Evolutionary conservation across 2,113 vertebrate genomes (phyloP).

Genomic region (Rhea americana): DNA sequence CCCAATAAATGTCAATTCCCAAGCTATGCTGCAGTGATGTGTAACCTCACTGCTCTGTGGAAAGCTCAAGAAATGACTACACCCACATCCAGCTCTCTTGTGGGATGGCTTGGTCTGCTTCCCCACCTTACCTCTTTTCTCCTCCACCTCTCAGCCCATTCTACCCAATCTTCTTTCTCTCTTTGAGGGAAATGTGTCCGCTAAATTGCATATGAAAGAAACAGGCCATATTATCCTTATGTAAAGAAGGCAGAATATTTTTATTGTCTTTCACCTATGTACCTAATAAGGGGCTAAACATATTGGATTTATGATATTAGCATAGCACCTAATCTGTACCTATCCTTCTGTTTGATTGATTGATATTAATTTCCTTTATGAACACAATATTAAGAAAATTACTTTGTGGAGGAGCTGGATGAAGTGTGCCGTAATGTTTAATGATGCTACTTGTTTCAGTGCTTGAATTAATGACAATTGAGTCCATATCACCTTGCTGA

Average conservation of each 20-base stretch:
- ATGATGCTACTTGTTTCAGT: constrained; percentile 19
- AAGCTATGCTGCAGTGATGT: neutral
- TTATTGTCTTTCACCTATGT: neutral
- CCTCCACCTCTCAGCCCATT: neutral
- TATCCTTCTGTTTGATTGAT: neutral
- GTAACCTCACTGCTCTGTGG: neutral
- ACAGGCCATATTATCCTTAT: neutral
- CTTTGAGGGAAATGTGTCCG: neutral
- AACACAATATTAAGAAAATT: constrained; percentile 41
- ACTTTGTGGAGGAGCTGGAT: constrained; percentile 11
- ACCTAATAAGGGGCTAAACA: neutral
- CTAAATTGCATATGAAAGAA: neutral
- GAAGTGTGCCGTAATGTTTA: constrained; percentile 23
- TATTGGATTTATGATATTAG: neutral
- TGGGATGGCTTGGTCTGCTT: neutral
- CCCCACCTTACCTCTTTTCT: neutral
- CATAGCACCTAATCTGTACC: neutral
- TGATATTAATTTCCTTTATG: constrained; percentile 31
- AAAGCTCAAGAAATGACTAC: neutral
- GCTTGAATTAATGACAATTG: constrained; percentile 7
- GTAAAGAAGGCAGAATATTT: neutral
- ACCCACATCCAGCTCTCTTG: neutral
- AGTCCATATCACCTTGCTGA: neutral
- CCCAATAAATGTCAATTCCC: neutral
- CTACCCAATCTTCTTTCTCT: neutral